phyloP scores from a whole-genome alignment of 2,888 invertebrate species.

The Troides helena region DNA sequence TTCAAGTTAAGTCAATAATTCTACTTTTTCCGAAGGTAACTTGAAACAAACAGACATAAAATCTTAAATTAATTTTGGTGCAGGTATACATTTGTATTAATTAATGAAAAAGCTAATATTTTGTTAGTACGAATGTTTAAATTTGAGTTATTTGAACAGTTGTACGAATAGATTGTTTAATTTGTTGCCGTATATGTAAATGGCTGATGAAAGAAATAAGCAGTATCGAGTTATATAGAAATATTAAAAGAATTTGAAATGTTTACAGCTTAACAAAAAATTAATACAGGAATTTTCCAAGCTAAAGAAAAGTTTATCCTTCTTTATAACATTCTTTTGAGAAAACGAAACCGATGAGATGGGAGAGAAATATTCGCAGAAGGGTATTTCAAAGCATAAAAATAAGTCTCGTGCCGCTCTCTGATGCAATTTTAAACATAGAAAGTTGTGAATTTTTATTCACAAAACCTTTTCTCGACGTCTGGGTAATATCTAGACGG shows the following conservation, averaged over 20 bases:
- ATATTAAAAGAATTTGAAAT: neutral
- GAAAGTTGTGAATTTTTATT: slow-evolving; percentile 5
- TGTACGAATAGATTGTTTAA: no score
- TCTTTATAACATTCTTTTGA: neutral
- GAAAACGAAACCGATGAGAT: slow-evolving; percentile 6
- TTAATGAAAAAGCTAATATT: no score
- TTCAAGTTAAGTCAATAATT: no score
- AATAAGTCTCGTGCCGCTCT: slow-evolving; percentile 10
- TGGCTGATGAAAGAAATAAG: neutral
- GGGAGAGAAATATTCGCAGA: slow-evolving; percentile 11
- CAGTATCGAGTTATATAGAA: neutral
- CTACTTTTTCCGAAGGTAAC: no score
- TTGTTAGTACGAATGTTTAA: no score
- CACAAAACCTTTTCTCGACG: neutral
- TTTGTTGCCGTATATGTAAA: neutral
- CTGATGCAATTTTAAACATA: slow-evolving; percentile 10
- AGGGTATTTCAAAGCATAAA: slow-evolving; percentile 12
- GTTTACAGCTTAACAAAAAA: neutral
- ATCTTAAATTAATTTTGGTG: no score
- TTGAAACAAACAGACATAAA: no score
- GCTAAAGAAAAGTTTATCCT: neutral
- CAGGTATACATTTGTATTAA: no score
- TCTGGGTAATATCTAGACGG: neutral
- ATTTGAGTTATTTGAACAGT: no score
- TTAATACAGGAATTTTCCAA: neutral